These are phyloP conservation scores for Mongoloraphidia duomilia DNA, from an alignment of 2,888 invertebrate genomes.

Conservation along the genomic window DNA sequence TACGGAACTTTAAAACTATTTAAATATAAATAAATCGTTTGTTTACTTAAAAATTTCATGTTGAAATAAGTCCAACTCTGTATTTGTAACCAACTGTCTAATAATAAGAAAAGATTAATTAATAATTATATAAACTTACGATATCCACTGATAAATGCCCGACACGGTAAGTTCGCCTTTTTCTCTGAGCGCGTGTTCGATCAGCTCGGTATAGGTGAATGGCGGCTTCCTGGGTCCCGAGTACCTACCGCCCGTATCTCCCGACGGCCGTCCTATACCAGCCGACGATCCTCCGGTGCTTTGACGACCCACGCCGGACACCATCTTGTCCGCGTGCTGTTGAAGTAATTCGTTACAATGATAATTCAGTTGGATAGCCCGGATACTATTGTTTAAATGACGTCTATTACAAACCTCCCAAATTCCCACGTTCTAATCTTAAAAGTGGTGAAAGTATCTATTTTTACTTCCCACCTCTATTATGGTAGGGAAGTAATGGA, in stretches of 20 bases:
- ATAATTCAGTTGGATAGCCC: too few relatives aligned
- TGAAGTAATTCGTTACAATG: background rate
- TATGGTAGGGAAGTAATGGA: too few relatives aligned
- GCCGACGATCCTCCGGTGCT: constrained; percentile 1
- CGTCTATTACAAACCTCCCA: constrained; percentile 6
- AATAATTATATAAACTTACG: constrained; percentile 52
- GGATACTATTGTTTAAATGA: background rate
- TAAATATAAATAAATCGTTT: too few relatives aligned
- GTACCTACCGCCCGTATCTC: constrained; percentile 20
- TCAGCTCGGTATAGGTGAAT: constrained; percentile 81
- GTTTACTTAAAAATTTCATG: too few relatives aligned
- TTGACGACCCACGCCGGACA: constrained; percentile 8
- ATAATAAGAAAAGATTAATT: background rate
- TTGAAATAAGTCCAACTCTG: background rate
- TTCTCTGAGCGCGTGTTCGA: constrained; percentile 74
- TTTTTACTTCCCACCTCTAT: too few relatives aligned
- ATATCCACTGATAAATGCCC: constrained; percentile 86
- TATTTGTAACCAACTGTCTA: background rate
- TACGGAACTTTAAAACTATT: too few relatives aligned
- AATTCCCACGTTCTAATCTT: too few relatives aligned
- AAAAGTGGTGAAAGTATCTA: too few relatives aligned
- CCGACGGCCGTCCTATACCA: background rate
- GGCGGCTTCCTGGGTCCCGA: constrained; percentile 64
- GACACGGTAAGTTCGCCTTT: constrained; percentile 79
- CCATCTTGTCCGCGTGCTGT: constrained; percentile 8